Evolutionary conservation across 2,888 invertebrate species (phyloP).

Genomic region (Nomada lathburiana): DNA sequence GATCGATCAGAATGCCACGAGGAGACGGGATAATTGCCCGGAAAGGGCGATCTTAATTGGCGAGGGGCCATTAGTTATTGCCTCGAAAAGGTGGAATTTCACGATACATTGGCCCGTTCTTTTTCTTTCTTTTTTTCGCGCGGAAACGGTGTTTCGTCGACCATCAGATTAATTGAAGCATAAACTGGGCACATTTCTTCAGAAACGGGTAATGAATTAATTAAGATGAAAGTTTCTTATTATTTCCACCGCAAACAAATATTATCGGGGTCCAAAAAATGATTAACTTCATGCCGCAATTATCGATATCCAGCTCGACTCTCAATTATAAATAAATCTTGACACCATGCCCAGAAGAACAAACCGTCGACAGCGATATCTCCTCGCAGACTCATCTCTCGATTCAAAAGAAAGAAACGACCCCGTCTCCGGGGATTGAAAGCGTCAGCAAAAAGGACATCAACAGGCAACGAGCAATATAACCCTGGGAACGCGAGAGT

Average conservation of each 20-base stretch:
- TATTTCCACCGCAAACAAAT: no score
- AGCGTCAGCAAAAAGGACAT: slow-evolving; percentile 43
- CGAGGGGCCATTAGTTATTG: slow-evolving; percentile 2
- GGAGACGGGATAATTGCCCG: slow-evolving; percentile 39
- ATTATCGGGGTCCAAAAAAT: no score
- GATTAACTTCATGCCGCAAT: no score
- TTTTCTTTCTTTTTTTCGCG: not conserved
- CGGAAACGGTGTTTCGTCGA: not conserved
- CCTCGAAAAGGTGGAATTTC: slow-evolving; percentile 2
- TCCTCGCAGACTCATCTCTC: not conserved
- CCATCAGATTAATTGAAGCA: not conserved
- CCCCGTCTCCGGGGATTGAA: not conserved
- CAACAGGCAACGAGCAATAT: slow-evolving; percentile 29
- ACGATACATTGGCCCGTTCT: not conserved
- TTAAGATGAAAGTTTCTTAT: no score
- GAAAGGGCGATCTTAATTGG: slow-evolving; percentile 51
- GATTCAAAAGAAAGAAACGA: not conserved
- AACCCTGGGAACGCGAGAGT: slow-evolving; percentile 44
- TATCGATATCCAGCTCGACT: no score
- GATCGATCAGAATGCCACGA: slow-evolving; percentile 39
- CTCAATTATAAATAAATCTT: no score
- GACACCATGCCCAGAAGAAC: no score
- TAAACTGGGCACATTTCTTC: no score
- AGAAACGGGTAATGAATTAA: no score
- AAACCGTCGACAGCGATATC: not conserved